Base-by-base conservation (phyloP, 1,140 invertebrate genomes). In the Lepidotrigona ventralis region DNA sequence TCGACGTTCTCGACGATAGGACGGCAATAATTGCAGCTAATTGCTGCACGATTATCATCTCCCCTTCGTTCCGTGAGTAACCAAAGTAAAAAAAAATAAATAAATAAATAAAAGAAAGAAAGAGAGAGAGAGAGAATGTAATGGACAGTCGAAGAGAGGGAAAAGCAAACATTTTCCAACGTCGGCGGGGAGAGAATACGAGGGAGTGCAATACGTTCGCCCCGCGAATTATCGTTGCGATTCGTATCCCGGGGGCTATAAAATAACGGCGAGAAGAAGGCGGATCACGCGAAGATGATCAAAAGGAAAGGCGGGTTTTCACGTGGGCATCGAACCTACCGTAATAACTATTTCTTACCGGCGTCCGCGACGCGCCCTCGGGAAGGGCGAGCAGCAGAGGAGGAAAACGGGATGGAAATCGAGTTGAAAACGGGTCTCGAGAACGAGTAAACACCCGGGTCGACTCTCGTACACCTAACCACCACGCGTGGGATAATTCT, bases 401-500 rank as follows among this genome's bases (percentile, higher is more conserved):
- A 83, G 72, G 69, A 29, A 33, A 69, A 83, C 19, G 66, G 54
- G 56, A 84, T 64, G 66, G 80, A 89, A 85, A 82, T 51, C 87
- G 68, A 86, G 79, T 71, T 79, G 83, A 79, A 88, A 88, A 83
- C 79, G 79, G 78, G 79, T 76, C 83, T 71, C 63, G 64, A 33
- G 33, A 56, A 81, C 75, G 88, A 77, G 87, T 88, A 88, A 90
- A 89, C 70, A 81, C 26, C 77, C 54, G 77, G 51, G 51, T 69
- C 26, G 69, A 46, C 70, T 80, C 68, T 85, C 79, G 39, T 78
- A 84, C 79, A 75, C 77, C 84, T 88, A 89, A 85, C 82, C 81
- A 85, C 82, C 75, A 51, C 86, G 91, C 93, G 93, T 94, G 93
- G 92, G 93, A 94, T 93, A 93, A 91, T 94, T 94, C 93, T 90